Percentiles rank a stretch among this genome's conserved stretches.
phyloP scores from a whole-genome alignment of 2,113 vertebrate species.

The Panurus biarmicus region DNA sequence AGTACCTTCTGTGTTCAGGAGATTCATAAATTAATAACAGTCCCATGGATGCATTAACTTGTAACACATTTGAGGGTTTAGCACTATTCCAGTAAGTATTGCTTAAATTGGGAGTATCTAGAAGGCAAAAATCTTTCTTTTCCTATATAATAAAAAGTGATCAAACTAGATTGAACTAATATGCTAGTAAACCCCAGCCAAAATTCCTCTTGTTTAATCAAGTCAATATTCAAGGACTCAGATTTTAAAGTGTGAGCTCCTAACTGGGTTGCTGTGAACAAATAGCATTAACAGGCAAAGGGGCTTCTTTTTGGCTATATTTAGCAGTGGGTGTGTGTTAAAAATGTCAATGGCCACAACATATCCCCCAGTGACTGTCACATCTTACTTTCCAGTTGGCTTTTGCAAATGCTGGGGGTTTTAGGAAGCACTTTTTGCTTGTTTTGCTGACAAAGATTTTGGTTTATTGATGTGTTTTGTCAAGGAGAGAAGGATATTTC shows the following conservation, averaged over 20 bases:
- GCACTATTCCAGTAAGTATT: neutral
- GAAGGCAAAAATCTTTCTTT: neutral
- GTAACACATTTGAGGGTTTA: neutral
- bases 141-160: neutral
- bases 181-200: neutral
- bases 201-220: neutral
- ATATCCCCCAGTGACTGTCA: neutral
- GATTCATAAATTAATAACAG: neutral
- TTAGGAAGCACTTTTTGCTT: neutral
- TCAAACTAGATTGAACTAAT: neutral
- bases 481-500: neutral
- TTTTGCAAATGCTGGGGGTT: neutral
- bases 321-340: neutral
- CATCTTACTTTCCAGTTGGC: neutral
- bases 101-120: neutral
- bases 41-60: neutral
- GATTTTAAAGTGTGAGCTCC: neutral
- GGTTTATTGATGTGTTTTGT: neutral
- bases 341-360: neutral
- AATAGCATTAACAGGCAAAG: fast-evolving
- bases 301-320: neutral
- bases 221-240: neutral
- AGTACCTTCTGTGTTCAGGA: neutral
- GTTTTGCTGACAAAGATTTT: neutral
- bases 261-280: neutral